phyloP scores from a whole-genome alignment of 2,797 vertebrate species.

The Liasis olivaceus region DNA sequence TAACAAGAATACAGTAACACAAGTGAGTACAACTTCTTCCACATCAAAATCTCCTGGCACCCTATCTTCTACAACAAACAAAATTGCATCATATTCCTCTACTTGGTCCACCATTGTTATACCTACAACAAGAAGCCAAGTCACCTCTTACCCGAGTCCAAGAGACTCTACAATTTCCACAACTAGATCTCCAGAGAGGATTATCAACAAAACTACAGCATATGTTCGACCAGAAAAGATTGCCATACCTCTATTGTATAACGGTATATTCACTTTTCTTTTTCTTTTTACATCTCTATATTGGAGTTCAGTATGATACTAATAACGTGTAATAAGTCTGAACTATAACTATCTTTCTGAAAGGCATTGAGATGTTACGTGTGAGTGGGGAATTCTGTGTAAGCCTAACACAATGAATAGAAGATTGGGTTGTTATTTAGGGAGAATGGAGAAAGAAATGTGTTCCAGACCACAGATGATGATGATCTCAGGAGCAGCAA shows the following conservation, averaged over 20 bases:
- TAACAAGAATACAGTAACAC: constrained; percentile 32
- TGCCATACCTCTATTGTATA: neutral
- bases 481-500: neutral
- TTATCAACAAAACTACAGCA: neutral
- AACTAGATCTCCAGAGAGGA: neutral
- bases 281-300: neutral
- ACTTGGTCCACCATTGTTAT: neutral
- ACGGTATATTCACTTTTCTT: constrained; percentile 16
- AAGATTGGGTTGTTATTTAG: neutral
- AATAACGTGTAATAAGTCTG: neutral
- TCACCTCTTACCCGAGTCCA: neutral
- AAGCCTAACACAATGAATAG: neutral
- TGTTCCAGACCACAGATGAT: neutral
- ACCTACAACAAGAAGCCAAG: constrained; percentile 19
- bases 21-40: constrained; percentile 24
- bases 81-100: neutral
- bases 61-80: neutral
- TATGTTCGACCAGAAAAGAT: constrained; percentile 9
- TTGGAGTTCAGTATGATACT: neutral
- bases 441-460: neutral
- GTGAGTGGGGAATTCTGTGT: neutral
- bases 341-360: neutral
- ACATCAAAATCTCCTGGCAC: neutral
- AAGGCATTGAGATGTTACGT: neutral
- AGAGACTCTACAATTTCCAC: neutral